Evolutionary conservation across 2,888 invertebrate genomes (phyloP).

Genomic region (Microplitis manilae): DNA sequence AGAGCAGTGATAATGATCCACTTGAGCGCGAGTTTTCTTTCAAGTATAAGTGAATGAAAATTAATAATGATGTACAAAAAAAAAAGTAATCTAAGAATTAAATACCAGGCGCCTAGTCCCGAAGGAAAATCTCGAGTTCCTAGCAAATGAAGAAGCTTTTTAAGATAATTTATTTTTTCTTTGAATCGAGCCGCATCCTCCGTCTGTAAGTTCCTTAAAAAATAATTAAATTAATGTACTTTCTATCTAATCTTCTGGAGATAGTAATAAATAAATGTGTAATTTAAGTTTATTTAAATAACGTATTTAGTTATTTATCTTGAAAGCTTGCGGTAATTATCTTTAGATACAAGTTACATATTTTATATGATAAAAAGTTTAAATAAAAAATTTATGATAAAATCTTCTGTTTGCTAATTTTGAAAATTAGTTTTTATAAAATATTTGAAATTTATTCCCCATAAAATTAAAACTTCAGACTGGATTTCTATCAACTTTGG

Average conservation of each 20-base stretch:
- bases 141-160: background rate
- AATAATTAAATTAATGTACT: background rate
- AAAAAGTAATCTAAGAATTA: background rate
- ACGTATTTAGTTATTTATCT: background rate
- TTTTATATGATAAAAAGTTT: too few species aligned
- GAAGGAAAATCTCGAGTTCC: background rate
- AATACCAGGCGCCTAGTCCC: background rate
- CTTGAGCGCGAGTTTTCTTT: background rate
- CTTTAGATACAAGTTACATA: too few species aligned
- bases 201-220: background rate
- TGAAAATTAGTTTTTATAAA: too few species aligned
- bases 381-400: too few species aligned
- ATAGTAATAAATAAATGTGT: background rate
- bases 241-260: background rate
- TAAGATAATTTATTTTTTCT: background rate
- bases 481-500: too few species aligned
- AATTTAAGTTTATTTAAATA: background rate
- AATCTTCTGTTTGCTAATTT: too few species aligned
- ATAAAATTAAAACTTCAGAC: too few species aligned
- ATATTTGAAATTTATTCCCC: too few species aligned
- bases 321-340: too few species aligned
- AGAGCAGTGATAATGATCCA: background rate
- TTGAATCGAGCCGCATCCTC: background rate
- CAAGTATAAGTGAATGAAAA: background rate
- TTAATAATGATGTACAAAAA: background rate